Evolutionary conservation across 2,888 invertebrate species (phyloP), one percentile per base, ranked within the genome.

Genomic region (Zygogramma bicolorata): DNA sequence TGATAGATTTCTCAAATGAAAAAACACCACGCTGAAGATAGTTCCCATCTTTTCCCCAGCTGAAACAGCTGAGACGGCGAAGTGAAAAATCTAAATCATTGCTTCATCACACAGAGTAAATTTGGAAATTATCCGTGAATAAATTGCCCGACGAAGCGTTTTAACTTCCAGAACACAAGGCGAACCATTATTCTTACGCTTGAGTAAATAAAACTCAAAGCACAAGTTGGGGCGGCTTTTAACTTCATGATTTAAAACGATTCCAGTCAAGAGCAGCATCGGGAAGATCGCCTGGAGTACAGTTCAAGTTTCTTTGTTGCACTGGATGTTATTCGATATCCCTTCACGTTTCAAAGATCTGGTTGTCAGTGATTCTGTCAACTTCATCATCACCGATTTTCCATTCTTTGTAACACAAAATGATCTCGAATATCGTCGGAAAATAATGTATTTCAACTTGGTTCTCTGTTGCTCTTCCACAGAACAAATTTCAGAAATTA

Each of bases 181-280:
- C 59, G 68, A 38, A 22, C 49, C 68, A 63, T 63, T 63, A 63
- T 42, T 63, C 46, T 63, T 42, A 40, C 63, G 29, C 46, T 63
- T 63, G 63, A 46, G 63, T 63, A 63, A 63, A 63, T 63, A 63
- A 63, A 63, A 63, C 63, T 63, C 63, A 46, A 63, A 46, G 63
- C 63, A 49, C 46, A 53, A 53, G 15, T 42, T 46, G 25, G 63
- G 63, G 20, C 22, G 53, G 46, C 73, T 73, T 66, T 68, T 61
- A 72, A 68, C 68, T 68, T 61, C 65, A 68, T 68, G 72, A 73
- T 73, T 73, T 69, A 73, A 72, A 73, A 69, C 69, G 73, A 73
- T 69, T 73, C 69, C 53, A 73, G 63, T 73, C 73, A 73, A 65
- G 29, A 61, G 42, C 73, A 73, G 73, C 60, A 61, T 60, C 49